These are phyloP conservation scores for Manis crassicaudata DNA, from an alignment of 2,797 vertebrate species.

Conservation along the genomic window DNA sequence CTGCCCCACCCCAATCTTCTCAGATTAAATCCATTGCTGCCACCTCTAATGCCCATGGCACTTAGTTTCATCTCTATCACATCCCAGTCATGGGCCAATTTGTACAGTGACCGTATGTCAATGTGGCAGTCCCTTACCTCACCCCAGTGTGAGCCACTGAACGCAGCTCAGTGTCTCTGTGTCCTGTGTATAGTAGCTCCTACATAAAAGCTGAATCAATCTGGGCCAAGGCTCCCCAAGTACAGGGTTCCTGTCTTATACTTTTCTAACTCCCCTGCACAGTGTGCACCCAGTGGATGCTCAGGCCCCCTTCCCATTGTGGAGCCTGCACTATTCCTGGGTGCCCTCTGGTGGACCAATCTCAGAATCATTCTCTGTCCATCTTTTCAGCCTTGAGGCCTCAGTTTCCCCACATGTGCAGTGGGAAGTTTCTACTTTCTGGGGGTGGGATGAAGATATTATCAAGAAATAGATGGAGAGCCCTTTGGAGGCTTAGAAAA, in stretches of 20 bases:
- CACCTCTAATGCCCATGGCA: neutral
- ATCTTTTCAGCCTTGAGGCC: neutral
- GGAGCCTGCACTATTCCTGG: neutral
- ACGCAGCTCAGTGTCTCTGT: neutral
- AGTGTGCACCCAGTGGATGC: neutral
- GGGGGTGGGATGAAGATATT: neutral
- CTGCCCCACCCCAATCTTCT: neutral
- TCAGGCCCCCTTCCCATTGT: neutral
- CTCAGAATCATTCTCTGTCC: constrained; percentile 10
- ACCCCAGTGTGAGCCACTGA: fast-evolving
- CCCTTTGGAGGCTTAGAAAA: neutral
- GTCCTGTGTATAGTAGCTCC: neutral
- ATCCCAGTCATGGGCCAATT: neutral
- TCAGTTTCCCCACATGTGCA: constrained; percentile 37
- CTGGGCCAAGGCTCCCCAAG: neutral
- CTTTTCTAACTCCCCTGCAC: neutral
- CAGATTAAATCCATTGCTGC: neutral
- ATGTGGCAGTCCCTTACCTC: neutral
- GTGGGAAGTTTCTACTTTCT: constrained; percentile 22
- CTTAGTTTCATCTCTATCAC: neutral
- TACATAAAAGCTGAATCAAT: neutral
- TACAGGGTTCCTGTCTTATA: neutral
- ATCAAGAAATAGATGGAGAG: neutral
- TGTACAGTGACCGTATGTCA: neutral
- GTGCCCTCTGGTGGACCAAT: constrained; percentile 49